A percentile compares a stretch with the other conserved stretches of the same genome.
phyloP scores from a whole-genome alignment of 1,140 invertebrate species.

The Drosophila trapezifrons region DNA sequence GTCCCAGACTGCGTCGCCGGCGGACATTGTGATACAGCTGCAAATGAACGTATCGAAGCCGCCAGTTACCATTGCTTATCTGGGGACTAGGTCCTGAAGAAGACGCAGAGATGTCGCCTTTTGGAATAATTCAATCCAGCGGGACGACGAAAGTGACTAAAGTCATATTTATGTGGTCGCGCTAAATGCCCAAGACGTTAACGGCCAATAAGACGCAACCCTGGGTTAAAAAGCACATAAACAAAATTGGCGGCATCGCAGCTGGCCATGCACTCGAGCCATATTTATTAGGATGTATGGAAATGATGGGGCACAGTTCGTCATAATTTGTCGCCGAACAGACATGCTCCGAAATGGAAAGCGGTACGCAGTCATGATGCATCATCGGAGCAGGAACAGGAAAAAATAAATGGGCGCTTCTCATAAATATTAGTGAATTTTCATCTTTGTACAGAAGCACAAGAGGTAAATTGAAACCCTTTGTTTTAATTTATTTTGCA shows the following conservation, averaged over 20 bases:
- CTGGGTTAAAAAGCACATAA: constrained; percentile 67
- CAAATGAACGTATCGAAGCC: neutral
- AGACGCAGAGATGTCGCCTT: neutral
- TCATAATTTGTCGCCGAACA: constrained; percentile 65
- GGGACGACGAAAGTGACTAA: neutral
- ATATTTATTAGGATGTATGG: constrained; percentile 27
- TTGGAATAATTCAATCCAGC: neutral
- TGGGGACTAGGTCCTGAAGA: neutral
- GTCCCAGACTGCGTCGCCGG: constrained; percentile 28
- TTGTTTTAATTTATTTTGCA: neutral
- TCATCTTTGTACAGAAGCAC: neutral
- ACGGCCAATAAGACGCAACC: constrained; percentile 45
- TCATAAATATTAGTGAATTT: neutral
- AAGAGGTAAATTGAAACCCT: neutral
- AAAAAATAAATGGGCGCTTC: neutral
- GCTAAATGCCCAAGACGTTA: constrained; percentile 34
- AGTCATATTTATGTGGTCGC: constrained; percentile 27
- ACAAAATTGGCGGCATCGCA: constrained; percentile 40
- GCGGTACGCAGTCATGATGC: constrained; percentile 14
- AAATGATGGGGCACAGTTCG: constrained; percentile 58
- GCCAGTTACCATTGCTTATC: neutral
- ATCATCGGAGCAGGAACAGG: neutral
- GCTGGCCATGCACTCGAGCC: constrained; percentile 23
- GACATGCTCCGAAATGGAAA: neutral
- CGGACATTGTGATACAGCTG: constrained; percentile 16